Percentiles rank a stretch among this genome's conserved stretches.
Evolutionary conservation across 2,888 invertebrate species (phyloP).

Genomic region (Galeopsomyia nigrocyanea): DNA sequence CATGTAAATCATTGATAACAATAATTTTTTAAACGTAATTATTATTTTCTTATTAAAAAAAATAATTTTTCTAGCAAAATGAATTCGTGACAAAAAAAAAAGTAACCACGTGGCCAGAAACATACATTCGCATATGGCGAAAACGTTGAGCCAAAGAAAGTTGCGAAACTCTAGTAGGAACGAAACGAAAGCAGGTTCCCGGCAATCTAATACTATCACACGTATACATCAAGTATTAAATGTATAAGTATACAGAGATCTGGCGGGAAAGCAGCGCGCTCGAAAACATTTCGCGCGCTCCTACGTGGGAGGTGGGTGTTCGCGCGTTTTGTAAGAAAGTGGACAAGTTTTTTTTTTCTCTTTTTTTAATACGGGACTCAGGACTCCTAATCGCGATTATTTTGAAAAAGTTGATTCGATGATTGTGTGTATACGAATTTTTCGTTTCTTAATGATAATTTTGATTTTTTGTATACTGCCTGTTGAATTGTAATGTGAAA

Average conservation of each 20-base stretch:
- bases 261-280: constrained; percentile 38
- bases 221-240: background rate
- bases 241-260: background rate
- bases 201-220: too few species aligned
- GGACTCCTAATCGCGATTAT: too few species aligned
- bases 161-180: background rate
- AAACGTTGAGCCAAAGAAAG: constrained; percentile 6
- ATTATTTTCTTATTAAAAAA: too few species aligned
- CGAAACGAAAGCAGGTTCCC: constrained; percentile 1
- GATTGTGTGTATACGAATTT: too few species aligned
- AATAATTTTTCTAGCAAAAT: too few species aligned
- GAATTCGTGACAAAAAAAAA: background rate
- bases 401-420: too few species aligned
- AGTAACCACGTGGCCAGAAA: constrained; percentile 8
- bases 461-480: too few species aligned
- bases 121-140: constrained; percentile 16
- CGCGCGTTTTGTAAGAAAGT: constrained; percentile 35
- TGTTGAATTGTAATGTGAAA: too few species aligned
- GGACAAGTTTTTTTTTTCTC: constrained; percentile 34
- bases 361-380: too few species aligned
- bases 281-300: constrained; percentile 32
- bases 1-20: too few species aligned
- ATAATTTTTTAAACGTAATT: too few species aligned
- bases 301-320: constrained; percentile 33
- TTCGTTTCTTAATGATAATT: too few species aligned